These are phyloP conservation scores for Pseudochirops cupreus DNA, from an alignment of 2,797 vertebrate genomes.

Conservation along the genomic window DNA sequence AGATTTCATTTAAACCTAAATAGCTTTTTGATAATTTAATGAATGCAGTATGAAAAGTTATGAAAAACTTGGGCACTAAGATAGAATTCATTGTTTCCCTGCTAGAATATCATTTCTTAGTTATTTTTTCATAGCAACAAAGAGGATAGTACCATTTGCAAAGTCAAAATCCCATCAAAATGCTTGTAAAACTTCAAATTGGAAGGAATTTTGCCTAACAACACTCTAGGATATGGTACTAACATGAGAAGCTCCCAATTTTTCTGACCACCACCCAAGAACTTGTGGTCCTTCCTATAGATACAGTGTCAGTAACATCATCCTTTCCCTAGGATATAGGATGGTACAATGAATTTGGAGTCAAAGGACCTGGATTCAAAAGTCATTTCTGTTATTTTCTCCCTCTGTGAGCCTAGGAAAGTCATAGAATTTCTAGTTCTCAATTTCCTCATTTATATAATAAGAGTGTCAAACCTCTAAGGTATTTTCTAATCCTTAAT, in stretches of 20 bases:
- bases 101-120: not conserved
- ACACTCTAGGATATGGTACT: not conserved
- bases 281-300: not conserved
- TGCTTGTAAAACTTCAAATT: not conserved
- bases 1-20: slow-evolving; percentile 80
- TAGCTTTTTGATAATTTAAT: slow-evolving; percentile 79
- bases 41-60: slow-evolving; percentile 76
- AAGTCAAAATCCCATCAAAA: not conserved
- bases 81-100: not conserved
- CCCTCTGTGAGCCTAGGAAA: not conserved
- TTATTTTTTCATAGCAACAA: not conserved
- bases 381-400: not conserved
- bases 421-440: not conserved
- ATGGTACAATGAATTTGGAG: not conserved
- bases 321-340: not conserved
- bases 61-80: not conserved
- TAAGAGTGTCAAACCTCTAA: not conserved
- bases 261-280: not conserved
- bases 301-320: not conserved
- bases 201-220: not conserved
- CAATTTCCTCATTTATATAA: not conserved
- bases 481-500: not conserved
- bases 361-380: not conserved
- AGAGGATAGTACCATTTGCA: not conserved
- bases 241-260: not conserved